Base-by-base conservation (phyloP, 1,140 invertebrate genomes). In the Lepidurus apus region DNA sequence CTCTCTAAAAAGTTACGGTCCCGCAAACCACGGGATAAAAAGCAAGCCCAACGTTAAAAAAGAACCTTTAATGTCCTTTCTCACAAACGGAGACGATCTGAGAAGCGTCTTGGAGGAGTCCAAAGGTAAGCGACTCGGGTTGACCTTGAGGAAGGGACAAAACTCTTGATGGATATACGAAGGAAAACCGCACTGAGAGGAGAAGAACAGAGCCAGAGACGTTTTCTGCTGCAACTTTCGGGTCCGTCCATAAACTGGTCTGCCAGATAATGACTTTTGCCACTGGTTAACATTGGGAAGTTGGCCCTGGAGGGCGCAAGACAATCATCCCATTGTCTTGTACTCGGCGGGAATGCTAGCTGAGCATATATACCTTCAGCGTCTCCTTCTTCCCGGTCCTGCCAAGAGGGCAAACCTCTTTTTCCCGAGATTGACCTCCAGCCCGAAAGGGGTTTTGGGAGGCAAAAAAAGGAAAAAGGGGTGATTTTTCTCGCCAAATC, bases 231-330 rank as follows among this genome's bases (percentile, higher is more conserved):
- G 53, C 21, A 65, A 65, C 21, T 65, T 65, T 65, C 21, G 17
- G 6, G 17, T 17, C 21, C 53, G 17, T 65, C 53, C 53, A 17
- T 65, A 65, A 65, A 65, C 53, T 65, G 53, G 53, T 65, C 53
- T 65, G 53, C 53, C 21, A 65, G 53, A 65, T 65, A 65, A 65
- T 65, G 53, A 65, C 53, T 65, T 65, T 65, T 65, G 53, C 53
- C 53, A 65, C 53, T 17, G 53, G 53, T 65, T 65, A 65, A 65
- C 53, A 65, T 21, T 21, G 53, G 53, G 53, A 65, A 65, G 53
- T 65, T 65, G 53, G 53, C 53, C 53, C 53, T 65, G 53, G 53
- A 65, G 53, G 53, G 53, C 53, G 53, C 53, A 65, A 65, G 53
- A 65, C 53, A 65, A 65, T 65, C 53, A 65, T 65, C 53, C 53